Percentiles rank a stretch among this genome's conserved stretches.
Evolutionary conservation across 2,113 vertebrate species (phyloP).

Genomic region (Pollachius pollachius): DNA sequence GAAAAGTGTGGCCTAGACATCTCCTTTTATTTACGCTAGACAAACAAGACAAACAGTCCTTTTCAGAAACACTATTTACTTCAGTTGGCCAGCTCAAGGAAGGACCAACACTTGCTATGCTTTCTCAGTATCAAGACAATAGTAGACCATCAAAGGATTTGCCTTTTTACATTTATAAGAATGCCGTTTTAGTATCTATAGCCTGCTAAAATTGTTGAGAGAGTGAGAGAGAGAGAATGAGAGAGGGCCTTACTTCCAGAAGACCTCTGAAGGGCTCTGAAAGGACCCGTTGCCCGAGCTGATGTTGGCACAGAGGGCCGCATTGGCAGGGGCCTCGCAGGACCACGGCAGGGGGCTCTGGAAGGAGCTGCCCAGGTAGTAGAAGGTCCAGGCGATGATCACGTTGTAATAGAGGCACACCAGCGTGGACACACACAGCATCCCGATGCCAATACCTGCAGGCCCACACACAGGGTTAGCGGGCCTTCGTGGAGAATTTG

Average conservation of each 20-base stretch:
- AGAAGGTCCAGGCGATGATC: conserved; percentile 83
- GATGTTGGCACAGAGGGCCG: conserved; percentile 55
- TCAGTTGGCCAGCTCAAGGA: no score
- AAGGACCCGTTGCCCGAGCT: conserved; percentile 38
- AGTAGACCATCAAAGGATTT: no score
- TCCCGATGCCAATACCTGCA: conserved; percentile 81
- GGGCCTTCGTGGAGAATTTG: neutral
- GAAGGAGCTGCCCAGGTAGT: conserved; percentile 79
- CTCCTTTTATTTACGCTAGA: no score
- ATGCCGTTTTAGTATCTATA: no score
- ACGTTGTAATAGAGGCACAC: conserved; percentile 83
- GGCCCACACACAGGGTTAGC: conserved; percentile 2
- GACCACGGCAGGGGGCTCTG: conserved; percentile 81
- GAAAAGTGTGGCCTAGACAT: no score
- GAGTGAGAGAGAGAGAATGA: conserved; percentile 6
- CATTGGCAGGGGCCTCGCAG: conserved; percentile 69
- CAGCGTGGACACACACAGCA: conserved; percentile 78
- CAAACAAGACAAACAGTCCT: no score
- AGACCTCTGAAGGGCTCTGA: conserved; percentile 74
- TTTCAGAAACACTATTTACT: no score
- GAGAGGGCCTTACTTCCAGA: conserved; percentile 81
- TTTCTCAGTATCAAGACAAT: no score
- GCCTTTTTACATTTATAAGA: no score
- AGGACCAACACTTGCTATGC: no score
- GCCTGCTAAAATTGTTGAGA: neutral